These are phyloP conservation scores for Parnassius mnemosyne DNA, from an alignment of 2,888 invertebrate genomes.

Conservation along the genomic window DNA sequence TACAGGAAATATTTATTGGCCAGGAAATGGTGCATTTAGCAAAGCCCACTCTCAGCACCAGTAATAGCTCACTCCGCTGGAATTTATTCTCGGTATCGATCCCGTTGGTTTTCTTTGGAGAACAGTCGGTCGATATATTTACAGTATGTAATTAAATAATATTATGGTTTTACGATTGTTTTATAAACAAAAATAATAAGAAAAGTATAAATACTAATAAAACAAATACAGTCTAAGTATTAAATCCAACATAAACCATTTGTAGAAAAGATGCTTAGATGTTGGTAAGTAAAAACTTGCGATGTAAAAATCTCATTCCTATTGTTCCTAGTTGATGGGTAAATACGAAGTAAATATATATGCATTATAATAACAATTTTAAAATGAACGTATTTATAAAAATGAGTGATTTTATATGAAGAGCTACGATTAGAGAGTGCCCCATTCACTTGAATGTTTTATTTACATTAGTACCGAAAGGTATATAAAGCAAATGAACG, in stretches of 20 bases:
- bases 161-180: neutral
- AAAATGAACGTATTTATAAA: neutral
- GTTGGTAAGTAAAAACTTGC: too few relatives aligned
- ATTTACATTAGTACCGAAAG: neutral
- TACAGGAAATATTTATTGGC: slow-evolving; percentile 25
- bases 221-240: too few relatives aligned
- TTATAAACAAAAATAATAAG: too few relatives aligned
- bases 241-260: too few relatives aligned
- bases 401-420: neutral
- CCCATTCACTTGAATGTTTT: neutral
- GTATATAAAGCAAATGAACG: slow-evolving; percentile 5
- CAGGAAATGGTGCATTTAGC: slow-evolving; percentile 24
- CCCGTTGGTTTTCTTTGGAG: slow-evolving; percentile 18
- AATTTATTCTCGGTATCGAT: slow-evolving; percentile 25
- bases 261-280: too few relatives aligned
- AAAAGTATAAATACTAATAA: too few relatives aligned
- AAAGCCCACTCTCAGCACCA: slow-evolving; percentile 10
- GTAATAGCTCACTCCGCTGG: slow-evolving; percentile 21
- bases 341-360: too few relatives aligned
- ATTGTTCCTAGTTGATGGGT: too few relatives aligned
- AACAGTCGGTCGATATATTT: slow-evolving; percentile 16
- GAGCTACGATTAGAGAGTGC: neutral
- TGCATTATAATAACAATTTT: too few relatives aligned
- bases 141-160: slow-evolving; percentile 16
- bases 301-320: too few relatives aligned